Evolutionary conservation across 2,113 vertebrate species (phyloP).

Genomic region (Plecturocebus donacophilus): DNA sequence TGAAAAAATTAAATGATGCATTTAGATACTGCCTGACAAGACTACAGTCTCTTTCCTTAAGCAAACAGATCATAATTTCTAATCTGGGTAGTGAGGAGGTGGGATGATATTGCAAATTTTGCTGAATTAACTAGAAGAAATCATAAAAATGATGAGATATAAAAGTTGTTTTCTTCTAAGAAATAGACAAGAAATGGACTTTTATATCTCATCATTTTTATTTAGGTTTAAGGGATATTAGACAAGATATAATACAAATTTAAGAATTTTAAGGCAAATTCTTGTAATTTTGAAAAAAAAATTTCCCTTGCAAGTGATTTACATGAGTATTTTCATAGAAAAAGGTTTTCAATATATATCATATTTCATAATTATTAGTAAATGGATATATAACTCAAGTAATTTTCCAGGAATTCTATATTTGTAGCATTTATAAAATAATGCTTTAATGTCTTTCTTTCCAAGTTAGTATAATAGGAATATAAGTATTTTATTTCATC

Average conservation of each 20-base stretch:
- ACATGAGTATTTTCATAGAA: background rate
- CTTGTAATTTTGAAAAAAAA: background rate
- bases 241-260: background rate
- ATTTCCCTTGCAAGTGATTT: background rate
- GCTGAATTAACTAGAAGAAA: background rate
- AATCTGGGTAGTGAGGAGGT: background rate
- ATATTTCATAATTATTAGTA: slow-evolving; percentile 46
- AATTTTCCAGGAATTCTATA: slow-evolving; percentile 30
- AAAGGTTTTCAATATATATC: background rate
- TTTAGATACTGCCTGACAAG: slow-evolving; percentile 1
- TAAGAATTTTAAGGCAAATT: slow-evolving; percentile 19
- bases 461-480: background rate
- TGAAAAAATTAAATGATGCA: background rate
- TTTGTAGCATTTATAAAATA: slow-evolving; percentile 46
- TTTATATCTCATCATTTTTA: slow-evolving; percentile 39
- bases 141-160: too few species aligned
- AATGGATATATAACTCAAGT: slow-evolving; percentile 27
- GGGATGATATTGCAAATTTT: background rate
- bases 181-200: background rate
- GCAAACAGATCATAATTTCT: background rate
- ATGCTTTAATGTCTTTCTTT: slow-evolving; percentile 43
- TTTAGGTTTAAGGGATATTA: background rate
- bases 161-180: too few species aligned
- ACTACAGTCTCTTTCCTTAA: background rate
- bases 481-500: background rate